Conservation (phyloP, 2,888 invertebrate species). For the Tethea ocularis region DNA sequence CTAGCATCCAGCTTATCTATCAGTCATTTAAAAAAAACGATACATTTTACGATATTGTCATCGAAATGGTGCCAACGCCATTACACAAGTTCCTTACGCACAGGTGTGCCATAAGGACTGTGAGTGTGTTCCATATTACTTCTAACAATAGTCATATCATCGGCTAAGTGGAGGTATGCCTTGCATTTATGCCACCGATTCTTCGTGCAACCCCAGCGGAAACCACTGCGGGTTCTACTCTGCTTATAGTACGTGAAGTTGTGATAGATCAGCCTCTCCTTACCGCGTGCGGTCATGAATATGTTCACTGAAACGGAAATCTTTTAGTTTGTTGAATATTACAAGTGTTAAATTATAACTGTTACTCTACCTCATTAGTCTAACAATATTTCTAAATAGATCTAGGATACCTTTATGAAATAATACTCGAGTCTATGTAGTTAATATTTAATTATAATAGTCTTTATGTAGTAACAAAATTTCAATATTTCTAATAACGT, state of each 20-base stretch:
- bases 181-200: constrained; percentile 77
- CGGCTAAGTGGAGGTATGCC: constrained; percentile 71
- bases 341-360: too few species aligned
- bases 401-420: not conserved
- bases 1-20: too few species aligned
- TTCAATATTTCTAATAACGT: too few species aligned
- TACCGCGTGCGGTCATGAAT: constrained; percentile 77
- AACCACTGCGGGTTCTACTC: constrained; percentile 66
- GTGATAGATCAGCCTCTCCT: constrained; percentile 68
- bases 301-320: constrained; percentile 74
- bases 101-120: constrained; percentile 49
- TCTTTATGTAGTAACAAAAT: too few species aligned
- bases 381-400: too few species aligned
- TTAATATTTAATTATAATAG: not conserved
- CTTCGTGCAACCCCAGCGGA: constrained; percentile 79
- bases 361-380: too few species aligned
- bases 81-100: not conserved
- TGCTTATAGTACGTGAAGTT: constrained; percentile 78
- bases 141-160: constrained; percentile 72
- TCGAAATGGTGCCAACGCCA: too few species aligned
- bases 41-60: too few species aligned
- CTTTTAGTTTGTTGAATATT: constrained; percentile 19
- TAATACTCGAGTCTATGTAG: not conserved
- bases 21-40: too few species aligned
- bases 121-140: constrained; percentile 76